These are phyloP conservation scores for Molossus alvarezi DNA, from an alignment of 2,797 vertebrate species.

Conservation along the genomic window DNA sequence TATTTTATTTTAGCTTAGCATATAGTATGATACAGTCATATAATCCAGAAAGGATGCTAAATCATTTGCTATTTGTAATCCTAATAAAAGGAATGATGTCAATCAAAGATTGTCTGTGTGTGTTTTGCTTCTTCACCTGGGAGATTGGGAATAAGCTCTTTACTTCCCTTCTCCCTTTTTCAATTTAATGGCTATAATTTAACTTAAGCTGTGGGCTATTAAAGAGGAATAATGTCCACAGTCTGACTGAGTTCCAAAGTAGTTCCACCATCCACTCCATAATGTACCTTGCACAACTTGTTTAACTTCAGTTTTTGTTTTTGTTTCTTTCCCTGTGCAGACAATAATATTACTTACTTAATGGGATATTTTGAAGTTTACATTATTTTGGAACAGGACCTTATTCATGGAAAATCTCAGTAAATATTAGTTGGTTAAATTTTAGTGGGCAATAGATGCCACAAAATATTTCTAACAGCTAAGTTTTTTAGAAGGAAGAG, in stretches of 20 bases:
- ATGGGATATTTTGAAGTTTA: conserved; percentile 48
- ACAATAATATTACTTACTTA: conserved; percentile 42
- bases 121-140: conserved; percentile 10
- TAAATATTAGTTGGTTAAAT: conserved; percentile 48
- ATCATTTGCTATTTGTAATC: conserved; percentile 19
- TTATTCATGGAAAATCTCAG: conserved; percentile 41
- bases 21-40: not conserved
- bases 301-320: conserved; percentile 23
- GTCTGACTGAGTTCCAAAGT: not conserved
- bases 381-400: not conserved
- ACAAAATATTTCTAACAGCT: conserved; percentile 31
- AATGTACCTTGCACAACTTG: not conserved
- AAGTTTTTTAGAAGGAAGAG: not conserved
- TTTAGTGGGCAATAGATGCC: conserved; percentile 30
- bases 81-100: conserved; percentile 9
- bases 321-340: not conserved
- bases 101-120: not conserved
- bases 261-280: not conserved
- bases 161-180: not conserved
- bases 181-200: not conserved
- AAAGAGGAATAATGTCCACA: not conserved
- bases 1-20: conserved; percentile 27
- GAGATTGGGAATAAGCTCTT: not conserved
- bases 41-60: conserved; percentile 22
- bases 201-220: not conserved